Evolutionary conservation across 2,113 vertebrate genomes (phyloP).

Genomic region (Eubucco bourcierii): DNA sequence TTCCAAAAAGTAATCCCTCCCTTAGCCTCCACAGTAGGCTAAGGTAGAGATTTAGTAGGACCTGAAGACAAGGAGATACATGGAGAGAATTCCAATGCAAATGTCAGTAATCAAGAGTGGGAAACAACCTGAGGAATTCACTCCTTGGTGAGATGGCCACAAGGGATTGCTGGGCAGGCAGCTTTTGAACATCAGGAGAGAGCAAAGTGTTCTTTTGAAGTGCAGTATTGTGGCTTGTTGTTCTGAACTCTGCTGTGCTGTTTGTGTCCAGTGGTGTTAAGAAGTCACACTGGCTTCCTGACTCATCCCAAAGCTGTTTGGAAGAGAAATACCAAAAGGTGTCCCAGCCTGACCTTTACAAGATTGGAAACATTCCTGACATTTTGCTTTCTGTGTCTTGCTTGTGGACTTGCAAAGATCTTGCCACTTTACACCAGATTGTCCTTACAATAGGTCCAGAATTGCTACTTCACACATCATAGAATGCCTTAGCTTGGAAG

Average conservation of each 20-base stretch:
- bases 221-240: background rate
- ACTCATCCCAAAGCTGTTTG: background rate
- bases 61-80: too few relatives aligned
- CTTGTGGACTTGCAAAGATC: background rate
- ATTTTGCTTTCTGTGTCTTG: background rate
- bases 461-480: background rate
- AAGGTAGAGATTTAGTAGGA: too few relatives aligned
- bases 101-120: background rate
- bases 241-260: background rate
- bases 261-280: background rate
- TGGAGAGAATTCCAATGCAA: background rate
- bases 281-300: background rate
- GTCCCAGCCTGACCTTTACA: background rate
- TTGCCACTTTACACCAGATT: background rate
- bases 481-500: too few relatives aligned
- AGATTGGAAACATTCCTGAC: background rate
- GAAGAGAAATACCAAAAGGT: background rate
- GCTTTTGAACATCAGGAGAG: background rate
- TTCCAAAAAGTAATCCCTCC: background rate
- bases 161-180: background rate
- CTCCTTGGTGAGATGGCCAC: background rate
- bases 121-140: background rate
- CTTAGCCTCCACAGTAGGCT: background rate
- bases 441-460: background rate
- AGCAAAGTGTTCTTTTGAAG: background rate